A percentile compares a stretch with the other conserved stretches of the same genome.
phyloP scores from a whole-genome alignment of 2,113 vertebrate species.

The Peucedramus taeniatus region DNA sequence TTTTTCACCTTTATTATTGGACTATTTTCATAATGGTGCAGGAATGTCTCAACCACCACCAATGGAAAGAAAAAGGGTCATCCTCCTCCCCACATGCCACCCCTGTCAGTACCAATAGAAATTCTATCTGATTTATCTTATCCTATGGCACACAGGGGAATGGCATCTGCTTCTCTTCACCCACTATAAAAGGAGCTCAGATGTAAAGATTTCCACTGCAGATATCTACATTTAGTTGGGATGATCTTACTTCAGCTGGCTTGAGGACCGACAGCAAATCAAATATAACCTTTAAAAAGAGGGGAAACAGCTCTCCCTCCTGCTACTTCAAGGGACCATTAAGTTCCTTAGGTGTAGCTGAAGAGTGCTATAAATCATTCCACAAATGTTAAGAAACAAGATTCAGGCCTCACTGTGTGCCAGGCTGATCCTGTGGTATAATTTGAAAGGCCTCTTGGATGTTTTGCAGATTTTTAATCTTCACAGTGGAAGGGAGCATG shows the following conservation, averaged over 20 bases:
- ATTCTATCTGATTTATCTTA: neutral
- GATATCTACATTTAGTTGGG: neutral
- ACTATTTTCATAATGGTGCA: neutral
- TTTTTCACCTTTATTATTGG: neutral
- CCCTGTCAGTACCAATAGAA: neutral
- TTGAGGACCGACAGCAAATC: neutral
- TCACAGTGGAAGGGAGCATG: neutral
- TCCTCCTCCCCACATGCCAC: neutral
- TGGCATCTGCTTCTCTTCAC: neutral
- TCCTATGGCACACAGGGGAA: neutral
- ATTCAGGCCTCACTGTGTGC: neutral
- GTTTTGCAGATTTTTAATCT: neutral
- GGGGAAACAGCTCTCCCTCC: neutral
- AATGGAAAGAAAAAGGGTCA: neutral
- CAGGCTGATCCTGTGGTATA: neutral
- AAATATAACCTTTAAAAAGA: neutral
- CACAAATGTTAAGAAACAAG: neutral
- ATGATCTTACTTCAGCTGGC: neutral
- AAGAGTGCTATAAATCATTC: neutral
- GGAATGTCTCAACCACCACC: neutral
- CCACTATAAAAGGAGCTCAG: neutral
- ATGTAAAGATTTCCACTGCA: neutral
- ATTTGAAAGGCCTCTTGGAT: neutral
- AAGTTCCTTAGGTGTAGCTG: neutral
- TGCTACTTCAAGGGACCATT: neutral